Evolutionary conservation across 2,888 invertebrate species (phyloP), one percentile per base, ranked within the genome.

Genomic region (Eudasyphora cyanicolor): DNA sequence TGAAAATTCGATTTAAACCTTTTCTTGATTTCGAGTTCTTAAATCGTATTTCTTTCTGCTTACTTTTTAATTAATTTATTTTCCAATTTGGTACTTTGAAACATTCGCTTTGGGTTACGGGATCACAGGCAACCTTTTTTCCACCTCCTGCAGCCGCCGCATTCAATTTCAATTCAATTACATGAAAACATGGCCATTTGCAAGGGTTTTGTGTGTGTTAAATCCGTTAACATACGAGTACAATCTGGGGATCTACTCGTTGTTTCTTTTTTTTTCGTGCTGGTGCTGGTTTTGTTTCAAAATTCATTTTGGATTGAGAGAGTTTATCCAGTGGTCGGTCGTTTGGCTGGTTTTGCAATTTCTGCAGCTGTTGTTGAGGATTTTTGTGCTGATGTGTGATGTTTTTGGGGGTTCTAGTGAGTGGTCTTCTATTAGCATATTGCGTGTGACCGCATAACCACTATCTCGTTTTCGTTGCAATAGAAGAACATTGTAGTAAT

Each of bases 351-450:
- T 60, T 60, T 14, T n/a, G n/a, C 57, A 21, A 38, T 38, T 38
- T 3, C 38, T 38, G 38, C 14, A 12, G 38, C 4, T 14, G 45
- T 14, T 45, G 45, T n/a, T n/a, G n/a, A n/a, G n/a, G 45, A 2
- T 45, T 14, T n/a, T 45, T 1, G 45, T 2, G 45, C 45, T 14
- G n/a, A n/a, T 1, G 45, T 2, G 45, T n/a, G n/a, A n/a, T 45
- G 45, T 1, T n/a, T n/a, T n/a, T n/a, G n/a, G n/a, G n/a, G n/a
- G n/a, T n/a, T n/a, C n/a, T n/a, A n/a, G n/a, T n/a, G n/a, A n/a
- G n/a, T 49, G 64, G 45, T 51, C 76, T n/a, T n/a, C n/a, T 71
- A 83, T 83, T 83, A 76, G 73, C 79, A 79, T 79, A 79, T 82
- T 82, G 79, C 76, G 82, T 82, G 79, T 62, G 38, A 79, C 82